Percentiles rank a stretch among this genome's conserved stretches.
Evolutionary conservation across 2,113 vertebrate genomes (phyloP).

Genomic region (Ondatra zibethicus): DNA sequence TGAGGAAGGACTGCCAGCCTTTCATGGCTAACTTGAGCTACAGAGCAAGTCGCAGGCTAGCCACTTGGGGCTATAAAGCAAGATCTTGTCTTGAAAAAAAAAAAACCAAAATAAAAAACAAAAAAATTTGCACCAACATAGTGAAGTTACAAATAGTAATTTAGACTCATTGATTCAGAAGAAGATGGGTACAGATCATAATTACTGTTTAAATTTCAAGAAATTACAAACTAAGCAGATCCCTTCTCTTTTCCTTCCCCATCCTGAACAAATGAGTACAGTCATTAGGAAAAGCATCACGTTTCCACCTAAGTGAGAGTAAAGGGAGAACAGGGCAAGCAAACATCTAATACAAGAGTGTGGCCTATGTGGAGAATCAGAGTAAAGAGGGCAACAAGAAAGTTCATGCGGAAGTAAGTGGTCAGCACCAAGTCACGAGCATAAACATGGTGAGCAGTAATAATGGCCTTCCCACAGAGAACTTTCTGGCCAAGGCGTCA

Average conservation of each 20-base stretch:
- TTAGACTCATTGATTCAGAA: conserved; percentile 26
- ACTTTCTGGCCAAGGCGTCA: background rate
- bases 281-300: background rate
- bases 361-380: background rate
- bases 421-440: background rate
- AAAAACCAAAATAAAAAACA: background rate
- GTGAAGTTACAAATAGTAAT: background rate
- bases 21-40: background rate
- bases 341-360: background rate
- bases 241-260: background rate
- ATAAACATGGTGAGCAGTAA: background rate
- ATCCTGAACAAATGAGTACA: conserved; percentile 32
- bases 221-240: conserved; percentile 27
- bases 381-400: background rate
- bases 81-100: background rate
- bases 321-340: background rate
- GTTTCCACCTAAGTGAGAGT: background rate
- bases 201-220: conserved; percentile 3
- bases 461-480: background rate
- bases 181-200: background rate
- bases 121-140: too few relatives aligned
- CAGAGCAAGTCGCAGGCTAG: background rate
- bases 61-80: background rate
- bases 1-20: background rate
- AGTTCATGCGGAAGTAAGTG: background rate